Evolutionary conservation across 53 echinoderm and acorn worm genomes (phyloP).

Genomic region (Antedon mediterranea): DNA sequence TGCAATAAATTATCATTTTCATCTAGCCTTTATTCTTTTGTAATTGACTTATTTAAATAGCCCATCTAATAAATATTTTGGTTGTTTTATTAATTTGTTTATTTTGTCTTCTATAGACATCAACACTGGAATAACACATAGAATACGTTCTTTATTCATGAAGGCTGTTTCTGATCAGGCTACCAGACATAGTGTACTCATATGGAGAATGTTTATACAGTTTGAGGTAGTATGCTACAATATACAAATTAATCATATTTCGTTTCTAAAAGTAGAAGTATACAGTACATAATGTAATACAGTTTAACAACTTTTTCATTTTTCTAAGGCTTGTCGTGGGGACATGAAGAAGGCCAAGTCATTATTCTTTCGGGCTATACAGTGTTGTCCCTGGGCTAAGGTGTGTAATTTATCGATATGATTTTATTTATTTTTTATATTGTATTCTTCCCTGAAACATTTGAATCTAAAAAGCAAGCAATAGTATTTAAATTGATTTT

Average conservation of each 20-base stretch:
- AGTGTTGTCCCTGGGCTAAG: conserved; percentile 94
- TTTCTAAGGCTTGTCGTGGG: conserved; percentile 42
- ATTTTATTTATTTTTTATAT: too few relatives aligned
- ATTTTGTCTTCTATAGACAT: background rate
- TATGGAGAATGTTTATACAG: conserved; percentile 83
- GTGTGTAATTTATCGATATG: conserved; percentile 21
- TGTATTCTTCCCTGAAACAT: too few relatives aligned
- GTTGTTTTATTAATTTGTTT: too few relatives aligned
- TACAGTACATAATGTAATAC: too few relatives aligned
- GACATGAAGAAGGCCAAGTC: conserved; percentile 61
- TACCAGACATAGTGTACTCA: conserved; percentile 60
- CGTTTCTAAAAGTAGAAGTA: too few relatives aligned
- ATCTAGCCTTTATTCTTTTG: too few relatives aligned
- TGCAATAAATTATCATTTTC: too few relatives aligned
- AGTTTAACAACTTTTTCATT: background rate
- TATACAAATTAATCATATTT: too few relatives aligned
- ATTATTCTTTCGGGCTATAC: conserved; percentile 72
- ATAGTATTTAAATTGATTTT: too few relatives aligned
- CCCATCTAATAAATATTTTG: too few relatives aligned
- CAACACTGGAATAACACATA: conserved; percentile 53
- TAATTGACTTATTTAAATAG: too few relatives aligned
- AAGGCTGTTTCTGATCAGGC: conserved; percentile 34
- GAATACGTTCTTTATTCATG: conserved; percentile 73
- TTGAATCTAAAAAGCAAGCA: too few relatives aligned
- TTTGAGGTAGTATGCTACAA: conserved; percentile 52